phyloP scores from a whole-genome alignment of 2,797 vertebrate genomes.

The Lutra lutra region DNA sequence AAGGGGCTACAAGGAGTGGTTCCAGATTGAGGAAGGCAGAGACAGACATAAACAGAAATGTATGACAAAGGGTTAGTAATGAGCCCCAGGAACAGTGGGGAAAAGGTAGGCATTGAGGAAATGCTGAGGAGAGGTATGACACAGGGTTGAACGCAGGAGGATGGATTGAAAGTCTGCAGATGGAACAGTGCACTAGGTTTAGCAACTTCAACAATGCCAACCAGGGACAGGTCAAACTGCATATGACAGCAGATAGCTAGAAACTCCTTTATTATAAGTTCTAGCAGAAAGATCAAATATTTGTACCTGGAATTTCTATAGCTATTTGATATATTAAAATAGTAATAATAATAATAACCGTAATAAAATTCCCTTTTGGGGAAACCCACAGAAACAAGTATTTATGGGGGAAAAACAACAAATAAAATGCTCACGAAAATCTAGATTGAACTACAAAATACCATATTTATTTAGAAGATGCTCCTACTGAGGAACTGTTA shows the following conservation, averaged over 20 bases:
- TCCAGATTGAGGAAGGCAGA: background rate
- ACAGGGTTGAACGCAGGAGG: background rate
- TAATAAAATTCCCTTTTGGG: background rate
- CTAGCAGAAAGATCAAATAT: background rate
- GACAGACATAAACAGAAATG: background rate
- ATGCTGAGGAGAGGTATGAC: background rate
- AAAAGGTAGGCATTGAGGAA: background rate
- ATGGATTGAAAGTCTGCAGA: background rate
- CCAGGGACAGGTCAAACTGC: background rate
- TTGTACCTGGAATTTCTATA: background rate
- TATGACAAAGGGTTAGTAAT: background rate
- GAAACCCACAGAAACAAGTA: background rate
- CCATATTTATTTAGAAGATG: background rate
- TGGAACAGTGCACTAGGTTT: background rate
- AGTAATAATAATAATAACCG: background rate
- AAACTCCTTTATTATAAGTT: background rate
- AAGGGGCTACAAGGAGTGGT: background rate
- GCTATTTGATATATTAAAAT: background rate
- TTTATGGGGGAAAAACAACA: background rate
- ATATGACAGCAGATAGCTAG: background rate
- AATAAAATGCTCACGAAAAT: conserved; percentile 16
- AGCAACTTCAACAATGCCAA: background rate
- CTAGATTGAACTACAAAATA: background rate
- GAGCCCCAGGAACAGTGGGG: background rate
- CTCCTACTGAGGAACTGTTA: background rate